Base-by-base conservation (phyloP, 2,797 vertebrate genomes). In the Thalassophryne amazonica region DNA sequence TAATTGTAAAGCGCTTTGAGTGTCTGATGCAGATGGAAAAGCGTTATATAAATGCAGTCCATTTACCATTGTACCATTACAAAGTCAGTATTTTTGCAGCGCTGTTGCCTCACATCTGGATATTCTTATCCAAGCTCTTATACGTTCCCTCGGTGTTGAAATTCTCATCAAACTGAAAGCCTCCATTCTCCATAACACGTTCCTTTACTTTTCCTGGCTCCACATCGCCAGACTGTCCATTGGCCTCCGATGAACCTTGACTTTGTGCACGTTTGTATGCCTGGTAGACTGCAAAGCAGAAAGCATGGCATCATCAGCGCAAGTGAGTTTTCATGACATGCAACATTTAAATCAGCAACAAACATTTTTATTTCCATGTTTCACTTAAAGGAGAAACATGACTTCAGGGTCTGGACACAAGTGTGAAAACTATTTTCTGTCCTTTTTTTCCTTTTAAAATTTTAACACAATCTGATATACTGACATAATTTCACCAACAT, bases 251-350 rank as follows among this genome's bases (percentile, higher is more conserved):
- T 1, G 38, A 17, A 1, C 17, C 27, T 0, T 10, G 0, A 1
- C 3, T 2, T 4, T 1, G 56, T 0, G 0, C 0, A 12, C 2
- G 72, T 48, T 70, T 84, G 7, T 88, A 81, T 0, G 1, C 0
- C 67, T 65, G 76, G 53, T 86, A 90, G 6, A 3, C 91, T 92
- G 70, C 2, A 4, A 28, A 29, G 48, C 21, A 29, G 40, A 40
- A 8, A 36, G n/a, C 1, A 32, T 5, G 4, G 11, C 7, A 7
- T 60, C 15, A 63, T 6, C 30, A n/a, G 19, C 7, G 22, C 5
- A 17, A 2, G 47, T 32, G n/a, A 21, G 15, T 7, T 0, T 27
- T 19, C 20, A 58, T 15, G 9, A 12, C 1, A 30, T 8, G 0
- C 9, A 6, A 22, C 4, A 11, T 17, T 15, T 15, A 3, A 35